Percentiles rank a stretch among this genome's conserved stretches.
These are phyloP conservation scores for Clamator glandarius DNA, from an alignment of 2,797 vertebrate species.

Conservation along the genomic window DNA sequence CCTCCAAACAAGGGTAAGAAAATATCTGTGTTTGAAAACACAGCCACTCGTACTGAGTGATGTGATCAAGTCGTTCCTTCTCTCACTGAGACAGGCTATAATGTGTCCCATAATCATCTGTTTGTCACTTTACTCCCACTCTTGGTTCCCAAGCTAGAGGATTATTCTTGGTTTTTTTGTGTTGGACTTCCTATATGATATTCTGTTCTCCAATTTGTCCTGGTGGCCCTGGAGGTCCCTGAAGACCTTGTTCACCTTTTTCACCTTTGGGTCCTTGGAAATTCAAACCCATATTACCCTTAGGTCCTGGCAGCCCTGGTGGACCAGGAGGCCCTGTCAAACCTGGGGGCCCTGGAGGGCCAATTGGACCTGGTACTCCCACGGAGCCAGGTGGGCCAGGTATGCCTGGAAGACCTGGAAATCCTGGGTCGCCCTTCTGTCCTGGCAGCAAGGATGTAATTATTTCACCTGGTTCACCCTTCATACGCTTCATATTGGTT, in stretches of 20 bases:
- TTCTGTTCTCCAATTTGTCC: constrained; percentile 91
- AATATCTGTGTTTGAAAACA: no score
- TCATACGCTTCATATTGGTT: no score
- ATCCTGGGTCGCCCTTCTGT: constrained; percentile 84
- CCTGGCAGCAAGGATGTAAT: constrained; percentile 82
- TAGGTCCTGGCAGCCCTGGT: constrained; percentile 90
- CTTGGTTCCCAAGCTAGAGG: no score
- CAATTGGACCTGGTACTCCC: constrained; percentile 84
- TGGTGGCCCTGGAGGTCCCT: constrained; percentile 93
- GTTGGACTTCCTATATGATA: not conserved
- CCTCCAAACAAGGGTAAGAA: no score
- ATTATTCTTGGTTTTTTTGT: no score
- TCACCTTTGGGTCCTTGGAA: constrained; percentile 98
- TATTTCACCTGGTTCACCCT: constrained; percentile 93
- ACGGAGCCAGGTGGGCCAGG: constrained; percentile 81
- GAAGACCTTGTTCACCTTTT: constrained; percentile 91
- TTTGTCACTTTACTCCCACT: no score
- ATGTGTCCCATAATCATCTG: no score
- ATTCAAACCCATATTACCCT: constrained; percentile 99
- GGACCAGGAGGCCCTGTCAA: constrained; percentile 86
- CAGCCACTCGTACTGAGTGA: no score
- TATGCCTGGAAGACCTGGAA: constrained; percentile 88
- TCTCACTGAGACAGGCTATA: no score
- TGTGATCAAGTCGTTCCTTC: no score
- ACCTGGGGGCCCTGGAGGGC: constrained; percentile 87